Evolutionary conservation across 2,888 invertebrate genomes (phyloP).

Genomic region (Tineola bisselliella): DNA sequence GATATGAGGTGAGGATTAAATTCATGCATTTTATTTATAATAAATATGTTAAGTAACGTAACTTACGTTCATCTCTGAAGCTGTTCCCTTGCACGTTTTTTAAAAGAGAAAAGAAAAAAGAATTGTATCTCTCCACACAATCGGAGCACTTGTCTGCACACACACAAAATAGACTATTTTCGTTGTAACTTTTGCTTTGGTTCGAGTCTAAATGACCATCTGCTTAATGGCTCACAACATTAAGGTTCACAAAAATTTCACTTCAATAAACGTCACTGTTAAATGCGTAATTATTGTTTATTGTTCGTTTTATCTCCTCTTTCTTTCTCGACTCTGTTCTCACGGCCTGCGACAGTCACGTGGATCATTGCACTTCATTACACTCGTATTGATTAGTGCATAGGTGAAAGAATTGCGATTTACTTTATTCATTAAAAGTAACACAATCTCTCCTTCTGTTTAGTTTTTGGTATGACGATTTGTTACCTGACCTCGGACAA

Average conservation of each 20-base stretch:
- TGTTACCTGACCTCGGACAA: neutral
- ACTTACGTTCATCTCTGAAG: conserved; percentile 12
- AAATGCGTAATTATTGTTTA: conserved; percentile 3
- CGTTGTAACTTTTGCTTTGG: too few species aligned
- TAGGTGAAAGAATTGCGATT: neutral
- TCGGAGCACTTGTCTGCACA: conserved; percentile 8
- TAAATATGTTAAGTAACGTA: too few species aligned
- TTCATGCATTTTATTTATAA: neutral
- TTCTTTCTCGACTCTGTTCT: conserved; percentile 1
- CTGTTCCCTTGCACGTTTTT: neutral
- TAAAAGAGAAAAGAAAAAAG: neutral
- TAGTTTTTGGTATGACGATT: neutral
- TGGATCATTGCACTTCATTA: conserved; percentile 11
- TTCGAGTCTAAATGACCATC: neutral
- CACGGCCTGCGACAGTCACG: conserved; percentile 4
- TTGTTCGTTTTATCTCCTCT: conserved; percentile 7
- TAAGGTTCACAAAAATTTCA: conserved; percentile 2
- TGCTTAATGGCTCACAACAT: conserved; percentile 8
- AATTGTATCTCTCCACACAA: neutral
- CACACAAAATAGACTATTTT: neutral
- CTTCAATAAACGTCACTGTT: neutral
- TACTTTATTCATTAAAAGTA: neutral
- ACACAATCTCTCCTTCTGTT: neutral
- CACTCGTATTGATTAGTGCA: neutral
- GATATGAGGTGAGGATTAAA: too few species aligned